Conservation (phyloP, 2,797 vertebrate species). For the Fundulus diaphanus region DNA sequence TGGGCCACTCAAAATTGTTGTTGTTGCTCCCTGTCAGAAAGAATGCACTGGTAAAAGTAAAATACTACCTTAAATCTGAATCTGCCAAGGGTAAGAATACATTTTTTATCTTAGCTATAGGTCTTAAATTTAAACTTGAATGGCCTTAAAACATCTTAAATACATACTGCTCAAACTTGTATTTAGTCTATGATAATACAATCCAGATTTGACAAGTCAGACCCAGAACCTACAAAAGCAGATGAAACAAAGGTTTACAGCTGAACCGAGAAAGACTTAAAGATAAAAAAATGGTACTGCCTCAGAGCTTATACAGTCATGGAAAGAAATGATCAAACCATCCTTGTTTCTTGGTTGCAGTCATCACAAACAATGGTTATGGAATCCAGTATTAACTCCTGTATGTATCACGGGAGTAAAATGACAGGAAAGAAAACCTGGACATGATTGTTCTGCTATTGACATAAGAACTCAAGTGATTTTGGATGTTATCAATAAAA, state of each 20-base stretch:
- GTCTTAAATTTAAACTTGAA: background rate
- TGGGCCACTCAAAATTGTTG: background rate
- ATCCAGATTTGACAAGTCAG: background rate
- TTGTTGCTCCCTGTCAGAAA: background rate
- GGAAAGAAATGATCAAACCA: too few relatives aligned
- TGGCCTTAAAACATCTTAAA: background rate
- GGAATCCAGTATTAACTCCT: too few relatives aligned
- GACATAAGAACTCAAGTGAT: too few relatives aligned
- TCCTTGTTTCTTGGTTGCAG: too few relatives aligned
- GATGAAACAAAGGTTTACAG: background rate
- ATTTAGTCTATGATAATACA: too few relatives aligned
- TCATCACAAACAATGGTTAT: too few relatives aligned
- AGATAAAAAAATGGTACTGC: background rate
- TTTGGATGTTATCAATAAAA: too few relatives aligned
- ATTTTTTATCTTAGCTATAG: too few relatives aligned
- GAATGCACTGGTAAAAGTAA: background rate
- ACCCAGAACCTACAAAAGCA: background rate
- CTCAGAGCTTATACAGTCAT: background rate
- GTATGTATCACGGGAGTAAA: too few relatives aligned
- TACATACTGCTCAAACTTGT: too few relatives aligned
- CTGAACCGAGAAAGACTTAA: conserved; percentile 3
- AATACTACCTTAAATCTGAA: background rate
- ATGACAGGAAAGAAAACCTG: too few relatives aligned
- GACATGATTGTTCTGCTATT: too few relatives aligned
- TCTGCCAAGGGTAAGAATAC: background rate